Evolutionary conservation across 2,888 invertebrate genomes (phyloP).

Genomic region (Dicycla oo): DNA sequence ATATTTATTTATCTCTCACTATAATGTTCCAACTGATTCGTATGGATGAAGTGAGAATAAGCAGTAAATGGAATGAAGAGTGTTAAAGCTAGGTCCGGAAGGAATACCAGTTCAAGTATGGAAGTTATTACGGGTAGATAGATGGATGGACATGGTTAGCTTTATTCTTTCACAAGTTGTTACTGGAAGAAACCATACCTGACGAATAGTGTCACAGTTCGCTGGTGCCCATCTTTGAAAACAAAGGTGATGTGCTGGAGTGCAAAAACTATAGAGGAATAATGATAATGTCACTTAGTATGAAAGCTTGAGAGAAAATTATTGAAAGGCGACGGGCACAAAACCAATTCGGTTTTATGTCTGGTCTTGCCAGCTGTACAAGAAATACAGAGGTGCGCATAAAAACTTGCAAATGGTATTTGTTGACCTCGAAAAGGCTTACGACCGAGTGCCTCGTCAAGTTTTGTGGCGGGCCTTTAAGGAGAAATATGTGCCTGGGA

Average conservation of each 20-base stretch:
- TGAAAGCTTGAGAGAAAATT: neutral
- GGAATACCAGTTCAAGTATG: neutral
- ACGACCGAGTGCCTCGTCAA: neutral
- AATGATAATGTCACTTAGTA: neutral
- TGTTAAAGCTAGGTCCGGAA: neutral
- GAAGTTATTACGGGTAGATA: neutral
- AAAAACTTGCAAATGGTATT: conserved; percentile 1
- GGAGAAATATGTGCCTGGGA: neutral
- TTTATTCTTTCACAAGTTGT: no score
- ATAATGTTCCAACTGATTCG: neutral
- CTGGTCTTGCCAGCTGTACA: neutral
- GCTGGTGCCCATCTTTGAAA: neutral
- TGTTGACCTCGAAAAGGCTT: neutral
- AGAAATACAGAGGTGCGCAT: neutral
- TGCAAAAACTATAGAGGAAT: neutral
- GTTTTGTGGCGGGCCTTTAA: neutral
- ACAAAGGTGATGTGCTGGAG: neutral
- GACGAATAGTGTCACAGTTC: neutral
- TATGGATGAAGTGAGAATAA: neutral
- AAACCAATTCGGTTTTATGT: neutral
- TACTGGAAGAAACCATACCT: neutral
- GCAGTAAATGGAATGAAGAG: neutral
- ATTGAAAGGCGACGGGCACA: neutral
- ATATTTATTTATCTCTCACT: neutral
- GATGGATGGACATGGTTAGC: neutral